Evolutionary conservation across 1,140 invertebrate species (phyloP), one percentile per base, ranked within the genome.

Genomic region (Leucophenga varia): DNA sequence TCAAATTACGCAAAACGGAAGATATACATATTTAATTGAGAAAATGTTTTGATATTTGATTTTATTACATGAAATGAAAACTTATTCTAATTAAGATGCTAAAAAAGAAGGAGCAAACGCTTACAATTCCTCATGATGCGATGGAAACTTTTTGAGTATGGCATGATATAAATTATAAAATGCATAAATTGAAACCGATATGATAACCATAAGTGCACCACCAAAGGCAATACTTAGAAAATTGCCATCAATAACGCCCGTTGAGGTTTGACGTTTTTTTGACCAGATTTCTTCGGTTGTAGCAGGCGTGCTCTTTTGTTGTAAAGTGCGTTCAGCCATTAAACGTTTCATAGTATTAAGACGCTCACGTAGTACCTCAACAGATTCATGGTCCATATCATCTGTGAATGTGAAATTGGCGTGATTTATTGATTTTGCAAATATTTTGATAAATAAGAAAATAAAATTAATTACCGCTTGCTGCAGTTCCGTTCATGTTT

Each of bases 131-230:
- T 86, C 87, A 63, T 90, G 89, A 30, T 79, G 80, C 0, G 86
- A 82, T 1, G 87, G 85, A 60, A 90, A 89, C 69, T 88, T 89
- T 72, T 90, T 91, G 2, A 89, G 68, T 25, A 91, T 86, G 6
- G 89, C 89, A 53, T 84, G 79, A 60, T 90, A 91, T 0, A 92
- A 77, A 74, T 88, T 90, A 56, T 90, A 89, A 70, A 91, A 92
- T 0, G 89, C 89, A 58, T 91, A 91, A 2, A 86, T 79, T 34
- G 87, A 89, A 37, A 91, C 89, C 50, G 84, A 83, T 1, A 91
- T 61, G 32, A 91, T 90, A n/a, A 90, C 82, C 3, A 85, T 55
- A 3, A 92, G 76, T 1, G 87, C 87, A 1, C 84, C 82, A 3
- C 82, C 84, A 59, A 92, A 91, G 14, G 90, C 87, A 54, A 88